Percentiles rank a stretch among this genome's conserved stretches.
These are phyloP conservation scores for Parasteatoda tepidariorum DNA, from an alignment of 1,140 invertebrate genomes.

Conservation along the genomic window DNA sequence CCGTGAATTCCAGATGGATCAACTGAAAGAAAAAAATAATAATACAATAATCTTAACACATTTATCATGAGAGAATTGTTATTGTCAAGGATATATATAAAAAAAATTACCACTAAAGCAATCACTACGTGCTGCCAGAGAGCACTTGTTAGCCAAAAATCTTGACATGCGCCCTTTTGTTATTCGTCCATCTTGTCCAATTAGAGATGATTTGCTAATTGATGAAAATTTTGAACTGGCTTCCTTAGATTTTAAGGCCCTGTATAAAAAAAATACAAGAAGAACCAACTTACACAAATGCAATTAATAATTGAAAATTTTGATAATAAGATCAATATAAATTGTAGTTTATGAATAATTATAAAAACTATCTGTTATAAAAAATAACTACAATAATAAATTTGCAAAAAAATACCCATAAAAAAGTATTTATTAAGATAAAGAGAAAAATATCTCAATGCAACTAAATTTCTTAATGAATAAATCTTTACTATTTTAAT, in stretches of 20 bases:
- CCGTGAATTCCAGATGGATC: neutral
- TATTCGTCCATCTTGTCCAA: conserved; percentile 90
- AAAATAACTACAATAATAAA: too few relatives aligned
- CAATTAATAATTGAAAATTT: neutral
- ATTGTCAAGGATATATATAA: neutral
- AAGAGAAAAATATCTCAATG: too few relatives aligned
- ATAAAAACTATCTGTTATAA: too few relatives aligned
- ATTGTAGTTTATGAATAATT: too few relatives aligned
- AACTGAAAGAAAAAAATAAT: neutral
- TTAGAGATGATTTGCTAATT: conserved; percentile 96
- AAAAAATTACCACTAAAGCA: conserved; percentile 82
- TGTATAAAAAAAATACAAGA: conserved; percentile 65
- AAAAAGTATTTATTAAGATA: too few relatives aligned
- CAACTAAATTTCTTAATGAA: too few relatives aligned
- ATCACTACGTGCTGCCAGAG: conserved; percentile 96
- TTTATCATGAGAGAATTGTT: too few relatives aligned
- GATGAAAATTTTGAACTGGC: conserved; percentile 99
- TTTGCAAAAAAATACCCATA: too few relatives aligned
- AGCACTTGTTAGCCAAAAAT: conserved; percentile 97
- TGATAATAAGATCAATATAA: too few relatives aligned
- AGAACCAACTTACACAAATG: too few relatives aligned
- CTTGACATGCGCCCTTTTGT: conserved; percentile 93
- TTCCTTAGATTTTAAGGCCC: conserved; percentile 89
- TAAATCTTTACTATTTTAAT: too few relatives aligned
- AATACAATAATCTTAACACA: too few relatives aligned